These are phyloP conservation scores for Adineta ricciae DNA, from an alignment of 2,888 invertebrate species.

Conservation along the genomic window DNA sequence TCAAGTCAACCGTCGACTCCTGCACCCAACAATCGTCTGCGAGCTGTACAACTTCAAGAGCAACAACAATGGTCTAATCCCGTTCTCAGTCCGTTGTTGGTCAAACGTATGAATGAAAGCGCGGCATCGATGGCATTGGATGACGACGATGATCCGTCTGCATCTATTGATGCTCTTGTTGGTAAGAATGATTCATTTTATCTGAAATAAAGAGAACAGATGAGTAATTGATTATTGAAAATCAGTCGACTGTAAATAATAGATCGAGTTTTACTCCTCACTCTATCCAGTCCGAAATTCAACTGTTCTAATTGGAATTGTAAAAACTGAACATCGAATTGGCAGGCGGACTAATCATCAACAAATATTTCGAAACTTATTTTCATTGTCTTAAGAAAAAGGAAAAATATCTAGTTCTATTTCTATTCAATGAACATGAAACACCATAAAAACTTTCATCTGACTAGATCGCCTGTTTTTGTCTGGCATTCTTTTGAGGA, in stretches of 20 bases:
- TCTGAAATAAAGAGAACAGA: neutral
- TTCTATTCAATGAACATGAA: too few species aligned
- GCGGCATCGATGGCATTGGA: neutral
- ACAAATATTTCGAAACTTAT: too few species aligned
- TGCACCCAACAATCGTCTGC: neutral
- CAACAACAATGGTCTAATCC: slow-evolving; percentile 1
- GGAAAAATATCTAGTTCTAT: neutral
- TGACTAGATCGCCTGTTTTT: too few species aligned
- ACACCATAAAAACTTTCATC: too few species aligned
- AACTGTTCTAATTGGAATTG: too few species aligned
- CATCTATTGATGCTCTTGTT: slow-evolving; percentile 19
- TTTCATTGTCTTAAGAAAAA: too few species aligned
- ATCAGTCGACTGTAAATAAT: neutral
- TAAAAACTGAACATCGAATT: too few species aligned
- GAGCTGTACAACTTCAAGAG: neutral
- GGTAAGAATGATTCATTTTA: neutral
- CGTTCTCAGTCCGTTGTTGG: neutral
- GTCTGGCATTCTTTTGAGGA: too few species aligned
- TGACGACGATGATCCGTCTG: slow-evolving; percentile 19
- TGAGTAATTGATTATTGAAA: neutral
- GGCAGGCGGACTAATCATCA: too few species aligned
- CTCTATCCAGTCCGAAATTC: too few species aligned
- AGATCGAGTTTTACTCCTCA: neutral
- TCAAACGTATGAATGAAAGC: neutral
- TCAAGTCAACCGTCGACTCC: neutral